Evolutionary conservation across 2,797 vertebrate genomes (phyloP).

Genomic region (Argentina silus): DNA sequence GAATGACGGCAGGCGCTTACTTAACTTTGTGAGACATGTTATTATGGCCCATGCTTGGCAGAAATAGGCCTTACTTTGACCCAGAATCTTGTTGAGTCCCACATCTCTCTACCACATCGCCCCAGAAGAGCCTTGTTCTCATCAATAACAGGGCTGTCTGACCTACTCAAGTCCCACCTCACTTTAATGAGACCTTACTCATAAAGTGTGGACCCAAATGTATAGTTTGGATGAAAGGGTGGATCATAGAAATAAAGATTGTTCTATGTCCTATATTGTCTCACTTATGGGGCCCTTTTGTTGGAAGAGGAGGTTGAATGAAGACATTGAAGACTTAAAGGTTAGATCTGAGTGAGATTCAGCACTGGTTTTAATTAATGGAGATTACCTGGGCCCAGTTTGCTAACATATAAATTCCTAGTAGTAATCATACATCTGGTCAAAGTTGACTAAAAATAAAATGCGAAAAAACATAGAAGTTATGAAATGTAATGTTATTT

Average conservation of each 20-base stretch:
- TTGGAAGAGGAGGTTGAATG: neutral
- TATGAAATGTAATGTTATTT: neutral
- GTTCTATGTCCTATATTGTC: neutral
- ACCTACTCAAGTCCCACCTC: conserved; percentile 7
- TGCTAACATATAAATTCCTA: too few species aligned
- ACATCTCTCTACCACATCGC: neutral
- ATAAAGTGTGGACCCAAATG: conserved; percentile 16
- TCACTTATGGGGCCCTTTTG: neutral
- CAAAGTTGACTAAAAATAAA: conserved; percentile 7
- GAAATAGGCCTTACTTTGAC: neutral
- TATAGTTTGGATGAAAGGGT: conserved; percentile 22
- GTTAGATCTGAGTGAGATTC: neutral
- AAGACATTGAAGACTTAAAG: neutral
- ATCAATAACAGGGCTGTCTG: conserved; percentile 7
- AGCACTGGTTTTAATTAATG: conserved; percentile 22
- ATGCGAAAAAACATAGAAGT: neutral
- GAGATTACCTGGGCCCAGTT: too few species aligned
- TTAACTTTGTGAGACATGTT: conserved; percentile 5
- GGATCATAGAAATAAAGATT: conserved; percentile 21
- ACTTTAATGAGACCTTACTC: conserved; percentile 29
- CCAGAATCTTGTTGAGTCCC: neutral
- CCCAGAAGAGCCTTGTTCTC: conserved; percentile 11
- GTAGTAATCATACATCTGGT: neutral
- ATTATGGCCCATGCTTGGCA: neutral
- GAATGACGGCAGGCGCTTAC: conserved; percentile 2